Evolutionary conservation across 2,113 vertebrate genomes (phyloP).

Genomic region (Dissostichus mawsoni): DNA sequence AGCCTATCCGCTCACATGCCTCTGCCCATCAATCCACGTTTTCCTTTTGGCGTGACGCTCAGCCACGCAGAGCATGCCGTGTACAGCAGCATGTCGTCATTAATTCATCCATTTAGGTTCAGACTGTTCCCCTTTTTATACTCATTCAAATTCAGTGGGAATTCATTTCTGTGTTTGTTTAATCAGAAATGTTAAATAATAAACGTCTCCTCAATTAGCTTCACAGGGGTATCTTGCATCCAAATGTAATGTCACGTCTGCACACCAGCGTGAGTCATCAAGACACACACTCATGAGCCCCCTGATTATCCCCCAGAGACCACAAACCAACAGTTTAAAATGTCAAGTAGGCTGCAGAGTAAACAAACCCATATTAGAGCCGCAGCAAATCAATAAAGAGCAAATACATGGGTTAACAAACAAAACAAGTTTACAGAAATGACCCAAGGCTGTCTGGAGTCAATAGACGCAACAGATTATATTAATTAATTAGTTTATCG

Average conservation of each 20-base stretch:
- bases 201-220: constrained; percentile 6
- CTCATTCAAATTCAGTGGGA: constrained; percentile 25
- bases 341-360: constrained; percentile 60
- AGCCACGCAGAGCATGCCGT: not conserved
- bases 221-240: not conserved
- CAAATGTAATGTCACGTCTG: constrained; percentile 1
- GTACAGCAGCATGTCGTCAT: not conserved
- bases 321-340: constrained; percentile 54
- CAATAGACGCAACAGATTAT: not conserved
- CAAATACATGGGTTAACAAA: constrained; percentile 28
- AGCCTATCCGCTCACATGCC: constrained; percentile 3
- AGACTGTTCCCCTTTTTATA: not conserved
- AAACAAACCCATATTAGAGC: constrained; percentile 64
- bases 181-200: constrained; percentile 33
- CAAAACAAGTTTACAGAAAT: constrained; percentile 27
- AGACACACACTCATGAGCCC: constrained; percentile 23
- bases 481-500: not conserved
- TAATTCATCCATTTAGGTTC: not conserved
- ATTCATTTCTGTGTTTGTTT: constrained; percentile 46
- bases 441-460: not conserved
- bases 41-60: not conserved
- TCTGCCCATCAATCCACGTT: not conserved
- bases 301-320: constrained; percentile 26
- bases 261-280: constrained; percentile 37
- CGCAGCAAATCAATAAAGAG: constrained; percentile 65